phyloP scores from a whole-genome alignment of 2,888 invertebrate genomes.

The Patella ulyssiponensis region DNA sequence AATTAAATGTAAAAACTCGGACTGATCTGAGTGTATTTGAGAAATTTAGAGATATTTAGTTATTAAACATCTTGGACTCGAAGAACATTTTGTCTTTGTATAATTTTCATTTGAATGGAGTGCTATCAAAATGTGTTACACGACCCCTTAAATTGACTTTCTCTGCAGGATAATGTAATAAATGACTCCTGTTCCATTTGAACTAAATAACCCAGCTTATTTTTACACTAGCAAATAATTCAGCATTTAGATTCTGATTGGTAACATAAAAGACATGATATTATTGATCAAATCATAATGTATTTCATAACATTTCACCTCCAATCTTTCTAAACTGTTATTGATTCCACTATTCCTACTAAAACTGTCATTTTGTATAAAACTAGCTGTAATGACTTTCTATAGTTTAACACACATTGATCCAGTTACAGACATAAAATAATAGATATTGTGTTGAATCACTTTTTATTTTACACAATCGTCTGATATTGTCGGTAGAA shows the following conservation, averaged over 20 bases:
- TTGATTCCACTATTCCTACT: constrained; percentile 8
- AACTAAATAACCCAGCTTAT: background rate
- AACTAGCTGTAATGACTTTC: constrained; percentile 11
- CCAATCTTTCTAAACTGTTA: constrained; percentile 7
- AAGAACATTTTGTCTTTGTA: no score
- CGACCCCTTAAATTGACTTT: constrained; percentile 2
- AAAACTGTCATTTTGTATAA: constrained; percentile 11
- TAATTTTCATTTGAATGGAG: background rate
- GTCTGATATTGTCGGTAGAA: no score
- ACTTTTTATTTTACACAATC: no score
- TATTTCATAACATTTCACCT: constrained; percentile 11
- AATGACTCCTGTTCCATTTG: background rate
- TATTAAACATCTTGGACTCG: no score
- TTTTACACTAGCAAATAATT: constrained; percentile 9
- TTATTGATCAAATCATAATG: constrained; percentile 11
- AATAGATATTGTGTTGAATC: no score
- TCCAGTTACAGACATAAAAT: background rate
- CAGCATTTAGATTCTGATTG: background rate
- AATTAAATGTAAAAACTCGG: no score
- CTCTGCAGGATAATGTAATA: constrained; percentile 6
- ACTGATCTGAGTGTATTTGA: no score
- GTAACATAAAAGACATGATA: constrained; percentile 3
- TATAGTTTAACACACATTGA: constrained; percentile 1
- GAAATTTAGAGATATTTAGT: no score
- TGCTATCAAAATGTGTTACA: constrained; percentile 5